Conservation (phyloP, 1,140 invertebrate genomes). For the Cardiocondyla obscurior region DNA sequence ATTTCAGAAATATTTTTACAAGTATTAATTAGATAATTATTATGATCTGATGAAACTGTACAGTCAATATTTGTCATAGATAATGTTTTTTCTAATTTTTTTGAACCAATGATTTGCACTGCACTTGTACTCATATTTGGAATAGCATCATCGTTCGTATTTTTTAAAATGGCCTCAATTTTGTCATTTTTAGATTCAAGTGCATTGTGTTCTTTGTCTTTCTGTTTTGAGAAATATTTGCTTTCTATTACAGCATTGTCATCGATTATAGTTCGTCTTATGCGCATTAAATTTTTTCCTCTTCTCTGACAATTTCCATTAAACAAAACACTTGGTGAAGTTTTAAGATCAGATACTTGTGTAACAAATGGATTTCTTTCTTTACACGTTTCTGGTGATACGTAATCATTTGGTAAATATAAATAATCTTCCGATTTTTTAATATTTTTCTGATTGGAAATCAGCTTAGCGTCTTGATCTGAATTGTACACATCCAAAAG, state of each 20-base stretch:
- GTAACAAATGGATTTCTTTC: conserved; percentile 69
- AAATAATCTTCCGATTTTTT: not conserved
- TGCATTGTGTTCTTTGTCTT: not conserved
- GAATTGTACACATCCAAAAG: conserved; percentile 61
- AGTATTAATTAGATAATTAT: not conserved
- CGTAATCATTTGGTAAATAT: not conserved
- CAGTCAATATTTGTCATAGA: not conserved
- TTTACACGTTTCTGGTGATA: conserved; percentile 59
- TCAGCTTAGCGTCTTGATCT: conserved; percentile 34
- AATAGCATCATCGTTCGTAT: not conserved
- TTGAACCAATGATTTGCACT: not conserved
- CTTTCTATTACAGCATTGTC: conserved; percentile 61
- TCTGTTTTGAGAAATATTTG: conserved; percentile 61
- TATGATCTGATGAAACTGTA: not conserved
- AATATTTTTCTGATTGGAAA: not conserved
- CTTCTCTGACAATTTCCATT: conserved; percentile 50
- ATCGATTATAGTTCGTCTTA: conserved; percentile 60
- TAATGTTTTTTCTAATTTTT: not conserved
- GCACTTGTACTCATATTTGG: not conserved
- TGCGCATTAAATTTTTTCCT: conserved; percentile 51
- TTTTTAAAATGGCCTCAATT: not conserved
- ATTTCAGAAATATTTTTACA: conserved; percentile 2
- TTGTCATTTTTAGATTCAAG: not conserved
- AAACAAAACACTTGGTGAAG: conserved; percentile 64
- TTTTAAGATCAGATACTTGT: conserved; percentile 19